A percentile compares a stretch with the other conserved stretches of the same genome.
These are phyloP conservation scores for Odontocerum albicorne DNA, from an alignment of 2,888 invertebrate genomes.

Conservation along the genomic window DNA sequence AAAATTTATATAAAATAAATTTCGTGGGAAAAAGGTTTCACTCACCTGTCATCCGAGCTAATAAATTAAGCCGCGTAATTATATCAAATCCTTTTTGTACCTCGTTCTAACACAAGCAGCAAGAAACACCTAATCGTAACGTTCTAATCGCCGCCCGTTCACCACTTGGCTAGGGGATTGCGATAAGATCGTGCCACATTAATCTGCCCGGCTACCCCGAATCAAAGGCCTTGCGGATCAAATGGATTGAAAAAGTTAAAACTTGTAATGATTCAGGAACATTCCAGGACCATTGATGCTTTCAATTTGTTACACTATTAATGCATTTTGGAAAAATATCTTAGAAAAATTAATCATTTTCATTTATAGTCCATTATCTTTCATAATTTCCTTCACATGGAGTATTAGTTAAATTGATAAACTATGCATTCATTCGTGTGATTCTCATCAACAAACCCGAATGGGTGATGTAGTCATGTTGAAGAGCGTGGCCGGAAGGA, in stretches of 20 bases:
- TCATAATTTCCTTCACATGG: no score
- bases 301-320: no score
- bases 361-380: no score
- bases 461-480: no score
- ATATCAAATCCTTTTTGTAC: constrained; percentile 37
- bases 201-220: constrained; percentile 18
- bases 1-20: no score
- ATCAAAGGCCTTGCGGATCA: constrained; percentile 11
- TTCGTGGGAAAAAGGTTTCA: constrained; percentile 13
- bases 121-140: constrained; percentile 29
- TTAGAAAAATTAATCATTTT: no score
- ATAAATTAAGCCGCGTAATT: constrained; percentile 37
- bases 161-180: constrained; percentile 7
- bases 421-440: no score
- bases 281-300: constrained; percentile 21
- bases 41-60: constrained; percentile 26
- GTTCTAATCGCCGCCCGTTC: constrained; percentile 29
- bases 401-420: no score
- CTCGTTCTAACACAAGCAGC: constrained; percentile 19
- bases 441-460: no score
- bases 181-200: constrained; percentile 33
- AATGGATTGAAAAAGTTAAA: constrained; percentile 5
- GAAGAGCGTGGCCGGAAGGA: no score
- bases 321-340: no score
- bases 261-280: constrained; percentile 16